Base-by-base conservation (phyloP, 2,888 invertebrate genomes). In the Strigamia maritima region DNA sequence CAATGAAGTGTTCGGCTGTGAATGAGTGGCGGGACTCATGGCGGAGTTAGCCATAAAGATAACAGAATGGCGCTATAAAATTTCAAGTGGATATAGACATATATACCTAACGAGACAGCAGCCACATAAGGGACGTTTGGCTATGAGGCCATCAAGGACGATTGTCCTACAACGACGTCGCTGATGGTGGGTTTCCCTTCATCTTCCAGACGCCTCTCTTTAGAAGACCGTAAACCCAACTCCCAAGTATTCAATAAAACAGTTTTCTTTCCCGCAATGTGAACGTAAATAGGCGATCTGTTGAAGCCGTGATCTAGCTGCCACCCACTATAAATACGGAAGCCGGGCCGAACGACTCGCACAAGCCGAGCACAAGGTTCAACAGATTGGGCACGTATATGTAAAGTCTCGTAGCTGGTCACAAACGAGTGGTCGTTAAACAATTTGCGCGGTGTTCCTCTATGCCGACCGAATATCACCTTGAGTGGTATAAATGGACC, bases 1-100 rank as follows among this genome's bases (percentile, higher is more conserved):
- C 78, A 78, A 78, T 78, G 78, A 78, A 78, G 78, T 65, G 78
- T 54, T 65, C 35, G 78, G 65, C 28, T 65, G 28, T 78, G 78
- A 78, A 78, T 77, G 77, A 77, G 28, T 77, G 77, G 54, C 70
- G 77, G 77, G 44, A 77, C 65, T 54, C 78, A 78, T 78, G 65
- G 60, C 65, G 70, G 78, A 78, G 35, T 78, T 65, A 31, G 35
- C 78, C 78, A 78, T 78, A 78, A 78, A 78, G 78, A 78, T 78
- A 78, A 78, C 28, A 65, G 78, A 78, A 78, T 78, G 60, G 78
- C 65, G 60, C 78, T 60, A 78, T 78, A 78, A 78, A 78, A 78
- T 65, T 78, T 78, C 65, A 78, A 60, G 78, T 78, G 60, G 78
- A 78, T 78, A 78, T 77, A 77, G 77, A 77, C 77, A 49, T 77